phyloP scores from a whole-genome alignment of 2,888 invertebrate species.

The Diogma glabrata region DNA sequence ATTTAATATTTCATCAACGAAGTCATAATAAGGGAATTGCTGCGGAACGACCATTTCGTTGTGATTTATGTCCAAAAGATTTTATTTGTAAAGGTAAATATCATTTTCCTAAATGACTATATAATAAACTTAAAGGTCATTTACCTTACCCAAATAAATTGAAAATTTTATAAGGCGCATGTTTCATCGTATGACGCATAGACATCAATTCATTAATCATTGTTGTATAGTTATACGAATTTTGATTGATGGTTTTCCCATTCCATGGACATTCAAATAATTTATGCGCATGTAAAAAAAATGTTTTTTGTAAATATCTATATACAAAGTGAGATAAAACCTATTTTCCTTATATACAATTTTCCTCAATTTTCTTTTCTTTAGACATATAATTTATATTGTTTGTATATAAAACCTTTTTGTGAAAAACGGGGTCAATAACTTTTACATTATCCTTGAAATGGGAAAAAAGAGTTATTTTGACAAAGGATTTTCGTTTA shows the following conservation, averaged over 20 bases:
- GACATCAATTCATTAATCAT: conserved; percentile 7
- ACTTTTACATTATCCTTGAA: too few relatives aligned
- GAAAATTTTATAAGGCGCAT: background rate
- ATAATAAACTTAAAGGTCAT: background rate
- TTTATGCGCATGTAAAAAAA: conserved; percentile 8
- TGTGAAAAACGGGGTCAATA: too few relatives aligned
- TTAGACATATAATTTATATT: too few relatives aligned
- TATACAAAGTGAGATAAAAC: too few relatives aligned
- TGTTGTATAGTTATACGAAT: conserved; percentile 7
- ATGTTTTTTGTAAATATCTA: too few relatives aligned
- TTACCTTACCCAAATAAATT: too few relatives aligned
- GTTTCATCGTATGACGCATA: conserved; percentile 1
- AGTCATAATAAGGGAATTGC: conserved; percentile 67
- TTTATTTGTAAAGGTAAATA: conserved; percentile 81
- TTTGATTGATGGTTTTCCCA: conserved; percentile 6
- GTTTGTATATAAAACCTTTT: too few relatives aligned
- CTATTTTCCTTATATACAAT: too few relatives aligned
- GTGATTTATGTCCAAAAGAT: conserved; percentile 75
- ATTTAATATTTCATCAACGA: conserved; percentile 73
- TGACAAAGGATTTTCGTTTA: too few relatives aligned
- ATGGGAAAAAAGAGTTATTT: too few relatives aligned
- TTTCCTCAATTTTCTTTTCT: too few relatives aligned
- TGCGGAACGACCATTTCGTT: conserved; percentile 57
- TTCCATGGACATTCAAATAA: background rate
- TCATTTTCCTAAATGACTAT: background rate